A percentile compares a stretch with the other conserved stretches of the same genome.
Evolutionary conservation across 2,113 vertebrate genomes (phyloP).

Genomic region (Pycnonotus jocosus): DNA sequence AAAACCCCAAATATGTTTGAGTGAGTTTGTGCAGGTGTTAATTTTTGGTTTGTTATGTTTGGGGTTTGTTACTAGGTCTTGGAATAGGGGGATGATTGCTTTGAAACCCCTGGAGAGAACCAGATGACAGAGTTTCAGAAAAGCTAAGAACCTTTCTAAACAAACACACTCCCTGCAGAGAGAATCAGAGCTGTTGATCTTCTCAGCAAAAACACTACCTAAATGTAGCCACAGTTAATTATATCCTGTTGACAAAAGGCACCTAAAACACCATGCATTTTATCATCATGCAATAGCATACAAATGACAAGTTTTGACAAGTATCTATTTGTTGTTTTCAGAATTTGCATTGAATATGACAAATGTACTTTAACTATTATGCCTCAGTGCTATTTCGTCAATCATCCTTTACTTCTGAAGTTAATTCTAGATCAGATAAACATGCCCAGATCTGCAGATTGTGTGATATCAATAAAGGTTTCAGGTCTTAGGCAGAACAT

Average conservation of each 20-base stretch:
- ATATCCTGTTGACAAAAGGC: conserved; percentile 35
- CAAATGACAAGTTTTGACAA: conserved; percentile 63
- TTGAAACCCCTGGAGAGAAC: not conserved
- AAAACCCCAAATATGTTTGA: not conserved
- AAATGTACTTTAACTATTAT: conserved; percentile 27
- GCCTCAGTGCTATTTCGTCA: conserved; percentile 10
- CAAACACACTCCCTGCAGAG: not conserved
- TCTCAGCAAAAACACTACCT: conserved; percentile 30
- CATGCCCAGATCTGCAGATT: not conserved
- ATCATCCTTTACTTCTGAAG: conserved; percentile 24
- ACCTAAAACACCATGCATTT: conserved; percentile 15
- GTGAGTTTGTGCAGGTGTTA: not conserved
- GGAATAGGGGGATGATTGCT: not conserved
- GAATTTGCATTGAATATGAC: conserved; percentile 32
- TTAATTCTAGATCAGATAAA: conserved; percentile 39
- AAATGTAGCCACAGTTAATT: conserved; percentile 47
- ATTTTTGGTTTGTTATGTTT: not conserved
- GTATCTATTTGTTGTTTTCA: conserved; percentile 52
- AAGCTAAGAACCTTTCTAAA: conserved; percentile 24
- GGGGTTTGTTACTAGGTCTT: not conserved
- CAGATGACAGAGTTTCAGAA: conserved; percentile 8
- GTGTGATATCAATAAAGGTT: not conserved
- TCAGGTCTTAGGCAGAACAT: not conserved
- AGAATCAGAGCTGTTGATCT: conserved; percentile 6
- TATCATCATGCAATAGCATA: conserved; percentile 14